A percentile compares a stretch with the other conserved stretches of the same genome.
phyloP scores from a whole-genome alignment of 1,140 invertebrate genomes.

The Drosophila arizonae region DNA sequence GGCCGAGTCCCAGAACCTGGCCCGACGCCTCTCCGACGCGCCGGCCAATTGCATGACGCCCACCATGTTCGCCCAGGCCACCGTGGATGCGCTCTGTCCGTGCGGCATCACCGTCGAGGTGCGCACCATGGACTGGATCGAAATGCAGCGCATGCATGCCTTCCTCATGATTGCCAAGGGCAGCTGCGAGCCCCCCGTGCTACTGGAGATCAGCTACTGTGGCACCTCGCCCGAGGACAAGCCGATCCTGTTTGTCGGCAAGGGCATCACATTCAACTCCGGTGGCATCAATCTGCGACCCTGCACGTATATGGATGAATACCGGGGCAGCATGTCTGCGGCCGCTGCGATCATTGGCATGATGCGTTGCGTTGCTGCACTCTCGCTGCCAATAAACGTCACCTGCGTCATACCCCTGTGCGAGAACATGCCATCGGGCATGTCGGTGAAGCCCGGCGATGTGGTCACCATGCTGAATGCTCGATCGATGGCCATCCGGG shows the following conservation, averaged over 20 bases:
- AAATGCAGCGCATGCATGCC: slow-evolving; percentile 88
- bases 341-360: slow-evolving; percentile 91
- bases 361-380: slow-evolving; percentile 87
- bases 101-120: slow-evolving; percentile 86
- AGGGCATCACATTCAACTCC: slow-evolving; percentile 94
- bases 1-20: slow-evolving; percentile 92
- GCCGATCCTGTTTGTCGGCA: slow-evolving; percentile 87
- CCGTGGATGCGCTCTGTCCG: slow-evolving; percentile 83
- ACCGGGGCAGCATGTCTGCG: slow-evolving; percentile 95
- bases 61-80: slow-evolving; percentile 88
- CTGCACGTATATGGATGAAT: slow-evolving; percentile 89
- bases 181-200: slow-evolving; percentile 88
- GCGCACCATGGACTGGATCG: slow-evolving; percentile 88
- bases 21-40: slow-evolving; percentile 89
- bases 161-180: slow-evolving; percentile 91
- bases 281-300: slow-evolving; percentile 94
- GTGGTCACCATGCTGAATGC: slow-evolving; percentile 92
- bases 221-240: slow-evolving; percentile 83
- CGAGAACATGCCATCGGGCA: slow-evolving; percentile 94
- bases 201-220: slow-evolving; percentile 88
- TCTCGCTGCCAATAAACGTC: slow-evolving; percentile 90
- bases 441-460: slow-evolving; percentile 93
- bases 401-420: slow-evolving; percentile 89
- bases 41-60: slow-evolving; percentile 95
- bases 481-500: slow-evolving; percentile 93